These are phyloP conservation scores for Hemiscyllium ocellatum DNA, from an alignment of 2,113 vertebrate species.

Conservation along the genomic window DNA sequence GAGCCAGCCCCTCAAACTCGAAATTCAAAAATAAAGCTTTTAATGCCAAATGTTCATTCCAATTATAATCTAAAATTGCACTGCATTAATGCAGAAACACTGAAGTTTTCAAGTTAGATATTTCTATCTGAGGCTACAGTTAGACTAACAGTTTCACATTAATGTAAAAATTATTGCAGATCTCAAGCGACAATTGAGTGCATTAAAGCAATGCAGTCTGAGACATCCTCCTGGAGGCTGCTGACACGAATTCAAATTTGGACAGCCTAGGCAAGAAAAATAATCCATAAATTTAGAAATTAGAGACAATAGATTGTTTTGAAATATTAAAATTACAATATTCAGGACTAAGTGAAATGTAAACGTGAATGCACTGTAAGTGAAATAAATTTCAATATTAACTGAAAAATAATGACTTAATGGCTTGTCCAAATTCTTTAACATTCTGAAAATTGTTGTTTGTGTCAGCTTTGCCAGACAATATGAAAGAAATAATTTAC, in stretches of 20 bases:
- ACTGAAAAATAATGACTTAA: not conserved
- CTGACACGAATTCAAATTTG: not conserved
- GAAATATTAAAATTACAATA: not conserved
- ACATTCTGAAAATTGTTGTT: not conserved
- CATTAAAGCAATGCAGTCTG: not conserved
- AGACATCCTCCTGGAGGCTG: not conserved
- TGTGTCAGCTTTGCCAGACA: not conserved
- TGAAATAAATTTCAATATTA: not conserved
- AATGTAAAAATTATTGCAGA: not conserved
- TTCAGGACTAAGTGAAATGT: not conserved
- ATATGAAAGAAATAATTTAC: not conserved
- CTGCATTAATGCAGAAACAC: not conserved
- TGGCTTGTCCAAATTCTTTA: not conserved
- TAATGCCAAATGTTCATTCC: slow-evolving; percentile 10
- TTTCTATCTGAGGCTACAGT: not conserved
- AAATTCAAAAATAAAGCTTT: not conserved
- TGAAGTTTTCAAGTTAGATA: not conserved
- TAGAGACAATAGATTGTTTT: not conserved
- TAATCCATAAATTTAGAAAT: not conserved
- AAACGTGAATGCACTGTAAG: not conserved
- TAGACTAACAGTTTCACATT: not conserved
- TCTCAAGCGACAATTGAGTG: not conserved
- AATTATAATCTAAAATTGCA: slow-evolving; percentile 11
- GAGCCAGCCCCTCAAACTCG: not conserved
- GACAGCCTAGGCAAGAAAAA: not conserved